Conservation (phyloP, 2,113 vertebrate species). For the Alouatta palliata region DNA sequence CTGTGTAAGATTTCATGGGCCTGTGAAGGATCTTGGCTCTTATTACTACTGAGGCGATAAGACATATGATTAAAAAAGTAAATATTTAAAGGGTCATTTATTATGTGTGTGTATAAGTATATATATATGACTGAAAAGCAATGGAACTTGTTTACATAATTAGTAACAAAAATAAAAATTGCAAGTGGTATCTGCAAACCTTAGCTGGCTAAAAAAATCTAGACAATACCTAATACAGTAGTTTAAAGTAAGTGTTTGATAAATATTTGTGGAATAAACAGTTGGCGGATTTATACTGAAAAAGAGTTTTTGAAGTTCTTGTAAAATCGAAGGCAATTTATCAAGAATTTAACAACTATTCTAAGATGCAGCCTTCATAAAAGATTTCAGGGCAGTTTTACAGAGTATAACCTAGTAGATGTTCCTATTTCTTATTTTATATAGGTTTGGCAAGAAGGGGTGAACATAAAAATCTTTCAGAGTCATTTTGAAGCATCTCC, state of each 20-base stretch:
- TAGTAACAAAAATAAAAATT: constrained; percentile 30
- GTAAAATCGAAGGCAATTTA: background rate
- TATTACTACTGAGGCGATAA: background rate
- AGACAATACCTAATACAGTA: background rate
- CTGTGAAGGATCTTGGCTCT: constrained; percentile 4
- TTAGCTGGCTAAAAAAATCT: background rate
- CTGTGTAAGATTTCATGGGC: background rate
- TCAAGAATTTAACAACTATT: background rate
- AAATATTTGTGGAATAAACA: background rate
- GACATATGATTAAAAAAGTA: background rate
- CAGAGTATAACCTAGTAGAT: background rate
- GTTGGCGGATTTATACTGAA: background rate
- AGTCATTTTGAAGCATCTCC: background rate
- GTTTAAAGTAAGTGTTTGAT: background rate
- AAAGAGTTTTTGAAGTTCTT: constrained; percentile 11
- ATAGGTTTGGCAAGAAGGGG: background rate
- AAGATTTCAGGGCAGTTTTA: constrained; percentile 1
- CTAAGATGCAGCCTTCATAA: background rate
- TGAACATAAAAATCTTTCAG: background rate
- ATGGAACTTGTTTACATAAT: background rate
- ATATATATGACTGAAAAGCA: background rate
- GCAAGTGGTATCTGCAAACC: background rate
- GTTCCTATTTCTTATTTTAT: background rate
- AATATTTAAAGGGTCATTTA: background rate
- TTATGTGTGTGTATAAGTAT: background rate